Evolutionary conservation across 2,888 invertebrate genomes (phyloP), one percentile per base, ranked within the genome.

Genomic region (Linnaemya tessellans): DNA sequence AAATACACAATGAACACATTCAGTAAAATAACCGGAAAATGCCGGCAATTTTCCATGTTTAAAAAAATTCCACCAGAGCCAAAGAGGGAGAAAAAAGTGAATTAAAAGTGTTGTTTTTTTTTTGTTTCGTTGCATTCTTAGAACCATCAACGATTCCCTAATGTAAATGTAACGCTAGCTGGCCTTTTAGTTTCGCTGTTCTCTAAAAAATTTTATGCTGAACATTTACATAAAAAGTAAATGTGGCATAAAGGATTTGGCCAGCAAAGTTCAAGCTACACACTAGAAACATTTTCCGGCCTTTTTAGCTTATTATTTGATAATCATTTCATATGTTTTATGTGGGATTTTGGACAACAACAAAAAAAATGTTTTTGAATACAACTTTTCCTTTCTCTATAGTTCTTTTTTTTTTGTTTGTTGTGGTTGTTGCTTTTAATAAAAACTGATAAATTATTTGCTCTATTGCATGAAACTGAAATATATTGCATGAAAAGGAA

Each of bases 321-420:
- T 79, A 73, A 83, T 73, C 78, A 79, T 83, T 83, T 83, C 73
- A 67, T 54, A 78, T 68, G 58, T 70, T 81, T 68, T 56, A 38
- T 74, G 18, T 1, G 5, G 13, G 8, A 22, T 46, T 25, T 38
- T 38, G 8, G 38, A 38, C 30, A 30, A 5, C 30, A 2, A 38
- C 3, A 58, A 9, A n/a, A 2, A 11, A 18, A 1, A n/a, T 58
- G 18, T 60, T 30, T 30, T n/a, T 41, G 15, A 38, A 9, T n/a
- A 43, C 3, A n/a, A 56, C 35, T 30, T 49, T 62, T 51, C 51
- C 51, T 54, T 54, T 43, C 49, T 62, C 9, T 30, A 2, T 30
- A 8, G 38, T 38, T 8, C 8, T 30, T 30, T 5, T 5, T 3
- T 30, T 30, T 30, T 30, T 30, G 5, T 38, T 38, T n/a, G n/a